Percentiles rank a stretch among this genome's conserved stretches.
Conservation (phyloP, 2,888 invertebrate species). For the Steinernema carpocapsae region DNA sequence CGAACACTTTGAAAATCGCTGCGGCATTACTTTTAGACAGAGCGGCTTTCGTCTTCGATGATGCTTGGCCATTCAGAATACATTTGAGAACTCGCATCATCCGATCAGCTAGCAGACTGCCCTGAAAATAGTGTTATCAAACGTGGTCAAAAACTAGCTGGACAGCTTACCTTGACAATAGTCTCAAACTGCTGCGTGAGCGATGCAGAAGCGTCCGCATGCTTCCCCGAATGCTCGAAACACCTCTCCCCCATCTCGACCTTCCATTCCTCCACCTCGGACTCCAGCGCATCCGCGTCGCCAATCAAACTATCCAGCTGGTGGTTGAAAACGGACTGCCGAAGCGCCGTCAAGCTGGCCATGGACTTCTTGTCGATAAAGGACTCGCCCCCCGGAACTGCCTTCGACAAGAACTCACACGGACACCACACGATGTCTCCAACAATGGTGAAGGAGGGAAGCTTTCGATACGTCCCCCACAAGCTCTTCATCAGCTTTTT, state of each 20-base stretch:
- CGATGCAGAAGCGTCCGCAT: not conserved
- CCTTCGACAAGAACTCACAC: conserved; percentile 77
- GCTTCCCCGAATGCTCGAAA: conserved; percentile 4
- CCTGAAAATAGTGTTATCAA: conserved; percentile 10
- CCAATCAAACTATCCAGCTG: conserved; percentile 15
- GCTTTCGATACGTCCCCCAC: conserved; percentile 65
- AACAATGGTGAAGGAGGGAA: conserved; percentile 80
- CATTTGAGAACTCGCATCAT: conserved; percentile 75
- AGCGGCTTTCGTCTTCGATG: conserved; percentile 27
- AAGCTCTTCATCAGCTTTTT: conserved; percentile 30
- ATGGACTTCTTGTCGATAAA: conserved; percentile 25
- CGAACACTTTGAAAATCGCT: conserved; percentile 50
- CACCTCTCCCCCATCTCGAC: conserved; percentile 40
- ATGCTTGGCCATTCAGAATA: conserved; percentile 77
- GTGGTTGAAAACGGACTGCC: conserved; percentile 23
- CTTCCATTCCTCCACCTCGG: conserved; percentile 40
- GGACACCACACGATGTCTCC: conserved; percentile 86
- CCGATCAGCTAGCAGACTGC: conserved; percentile 73
- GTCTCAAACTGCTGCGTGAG: conserved; percentile 24
- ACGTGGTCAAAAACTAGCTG: too few relatives aligned
- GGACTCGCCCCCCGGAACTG: conserved; percentile 2
- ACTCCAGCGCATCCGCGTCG: conserved; percentile 16
- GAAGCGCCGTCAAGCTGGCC: conserved; percentile 21
- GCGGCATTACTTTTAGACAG: conserved; percentile 47
- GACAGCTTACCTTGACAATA: not conserved